Percentiles rank a stretch among this genome's conserved stretches.
phyloP scores from a whole-genome alignment of 2,113 vertebrate genomes.

The Tachuris rubrigastra region DNA sequence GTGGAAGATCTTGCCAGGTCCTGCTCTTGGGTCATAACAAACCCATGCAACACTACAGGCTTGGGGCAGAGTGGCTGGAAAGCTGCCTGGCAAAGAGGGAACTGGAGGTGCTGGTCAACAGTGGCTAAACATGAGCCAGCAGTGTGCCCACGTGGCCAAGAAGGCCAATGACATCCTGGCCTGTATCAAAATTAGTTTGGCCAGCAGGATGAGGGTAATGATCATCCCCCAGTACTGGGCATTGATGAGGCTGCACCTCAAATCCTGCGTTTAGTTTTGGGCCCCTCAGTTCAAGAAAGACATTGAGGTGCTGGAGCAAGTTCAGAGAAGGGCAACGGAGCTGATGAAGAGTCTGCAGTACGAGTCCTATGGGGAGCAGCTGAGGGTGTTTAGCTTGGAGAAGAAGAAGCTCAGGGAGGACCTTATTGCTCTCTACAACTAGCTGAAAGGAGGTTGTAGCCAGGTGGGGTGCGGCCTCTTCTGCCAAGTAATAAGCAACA shows the following conservation, averaged over 20 bases:
- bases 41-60: not conserved
- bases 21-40: not conserved
- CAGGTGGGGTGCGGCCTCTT: accelerated
- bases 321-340: not conserved
- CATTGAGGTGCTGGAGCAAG: accelerated
- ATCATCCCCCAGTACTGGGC: accelerated
- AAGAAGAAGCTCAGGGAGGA: not conserved
- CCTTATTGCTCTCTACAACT: not conserved
- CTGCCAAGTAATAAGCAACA: not conserved
- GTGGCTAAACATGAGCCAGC: accelerated
- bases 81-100: not conserved
- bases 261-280: not conserved
- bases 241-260: accelerated
- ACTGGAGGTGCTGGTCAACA: not conserved
- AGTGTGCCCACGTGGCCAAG: not conserved
- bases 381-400: not conserved
- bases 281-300: not conserved
- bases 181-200: accelerated
- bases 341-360: not conserved
- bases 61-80: not conserved
- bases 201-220: accelerated
- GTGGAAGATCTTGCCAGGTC: not conserved
- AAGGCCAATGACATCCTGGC: not conserved
- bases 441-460: not conserved
- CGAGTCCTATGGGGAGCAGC: not conserved